These are phyloP conservation scores for Lordiphosa mommai DNA, from an alignment of 1,140 invertebrate species.

Conservation along the genomic window DNA sequence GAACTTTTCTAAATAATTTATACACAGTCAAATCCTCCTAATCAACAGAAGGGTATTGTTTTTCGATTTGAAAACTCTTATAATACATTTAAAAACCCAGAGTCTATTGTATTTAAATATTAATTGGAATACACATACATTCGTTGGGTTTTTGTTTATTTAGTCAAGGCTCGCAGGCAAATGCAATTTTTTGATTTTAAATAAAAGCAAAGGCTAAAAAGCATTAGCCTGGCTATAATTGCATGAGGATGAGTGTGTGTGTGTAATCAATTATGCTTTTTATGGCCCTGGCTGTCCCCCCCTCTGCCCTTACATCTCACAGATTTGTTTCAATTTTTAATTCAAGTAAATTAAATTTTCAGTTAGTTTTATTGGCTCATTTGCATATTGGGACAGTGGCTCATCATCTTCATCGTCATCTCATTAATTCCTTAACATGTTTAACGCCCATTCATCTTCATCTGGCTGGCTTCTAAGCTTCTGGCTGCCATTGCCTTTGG, in stretches of 20 bases:
- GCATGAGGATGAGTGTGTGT: conserved; percentile 11
- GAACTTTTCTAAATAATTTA: no score
- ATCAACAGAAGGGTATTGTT: no score
- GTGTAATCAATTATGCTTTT: conserved; percentile 73
- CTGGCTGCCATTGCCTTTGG: conserved; percentile 3
- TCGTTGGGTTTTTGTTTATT: no score
- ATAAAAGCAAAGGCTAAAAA: conserved; percentile 61
- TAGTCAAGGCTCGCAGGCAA: conserved; percentile 53
- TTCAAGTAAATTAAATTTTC: conserved; percentile 46
- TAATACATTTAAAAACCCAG: no score
- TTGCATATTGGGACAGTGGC: conserved; percentile 31
- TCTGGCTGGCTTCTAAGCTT: conserved; percentile 58
- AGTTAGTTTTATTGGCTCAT: conserved; percentile 43
- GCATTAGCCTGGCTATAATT: conserved; percentile 67
- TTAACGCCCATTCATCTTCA: conserved; percentile 66
- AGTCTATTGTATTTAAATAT: no score
- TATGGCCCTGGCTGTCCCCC: conserved; percentile 19
- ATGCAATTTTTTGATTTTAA: conserved; percentile 49
- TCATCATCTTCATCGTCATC: conserved; percentile 12
- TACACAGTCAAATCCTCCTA: no score
- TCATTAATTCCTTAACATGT: conserved; percentile 65
- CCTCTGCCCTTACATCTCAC: background rate
- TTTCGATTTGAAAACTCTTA: no score
- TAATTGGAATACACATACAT: no score
- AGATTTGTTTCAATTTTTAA: conserved; percentile 28